phyloP scores from a whole-genome alignment of 2,888 invertebrate species.

The Saturnia japonica region DNA sequence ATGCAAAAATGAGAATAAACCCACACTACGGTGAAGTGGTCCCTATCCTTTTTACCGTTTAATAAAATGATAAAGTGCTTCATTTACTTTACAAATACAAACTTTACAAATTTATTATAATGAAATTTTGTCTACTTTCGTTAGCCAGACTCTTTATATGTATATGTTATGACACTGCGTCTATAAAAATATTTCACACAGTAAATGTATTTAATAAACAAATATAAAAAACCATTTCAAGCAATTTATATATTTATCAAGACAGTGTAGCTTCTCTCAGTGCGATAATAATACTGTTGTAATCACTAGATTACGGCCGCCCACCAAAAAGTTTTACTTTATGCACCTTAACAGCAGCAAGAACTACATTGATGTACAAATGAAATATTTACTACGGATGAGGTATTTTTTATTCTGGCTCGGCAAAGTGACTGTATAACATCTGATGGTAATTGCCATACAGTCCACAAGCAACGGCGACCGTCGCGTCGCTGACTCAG shows the following conservation, averaged over 20 bases:
- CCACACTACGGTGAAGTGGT: too few relatives aligned
- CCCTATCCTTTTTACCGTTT: too few relatives aligned
- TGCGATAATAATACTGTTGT: conserved; percentile 64
- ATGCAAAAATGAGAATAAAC: too few relatives aligned
- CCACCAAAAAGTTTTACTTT: conserved; percentile 55
- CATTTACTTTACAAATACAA: too few relatives aligned
- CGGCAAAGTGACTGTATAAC: too few relatives aligned
- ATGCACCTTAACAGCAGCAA: conserved; percentile 38
- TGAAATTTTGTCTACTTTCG: too few relatives aligned
- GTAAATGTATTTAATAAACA: conserved; percentile 55
- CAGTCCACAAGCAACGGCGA: too few relatives aligned
- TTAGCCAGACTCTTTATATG: too few relatives aligned
- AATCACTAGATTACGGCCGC: conserved; percentile 72
- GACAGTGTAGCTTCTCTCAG: conserved; percentile 60
- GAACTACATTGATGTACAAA: conserved; percentile 35
- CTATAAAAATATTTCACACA: conserved; percentile 54
- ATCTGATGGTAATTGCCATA: too few relatives aligned
- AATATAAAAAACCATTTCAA: conserved; percentile 61
- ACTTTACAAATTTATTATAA: too few relatives aligned
- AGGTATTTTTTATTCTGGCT: conserved; percentile 17
- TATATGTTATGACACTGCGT: conserved; percentile 23
- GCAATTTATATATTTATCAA: conserved; percentile 70
- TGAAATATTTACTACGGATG: conserved; percentile 28
- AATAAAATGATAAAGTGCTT: too few relatives aligned
- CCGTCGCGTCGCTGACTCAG: too few relatives aligned